Percentiles rank a stretch among this genome's conserved stretches.
These are phyloP conservation scores for Equus przewalskii DNA, from an alignment of 2,113 vertebrate species.

Conservation along the genomic window DNA sequence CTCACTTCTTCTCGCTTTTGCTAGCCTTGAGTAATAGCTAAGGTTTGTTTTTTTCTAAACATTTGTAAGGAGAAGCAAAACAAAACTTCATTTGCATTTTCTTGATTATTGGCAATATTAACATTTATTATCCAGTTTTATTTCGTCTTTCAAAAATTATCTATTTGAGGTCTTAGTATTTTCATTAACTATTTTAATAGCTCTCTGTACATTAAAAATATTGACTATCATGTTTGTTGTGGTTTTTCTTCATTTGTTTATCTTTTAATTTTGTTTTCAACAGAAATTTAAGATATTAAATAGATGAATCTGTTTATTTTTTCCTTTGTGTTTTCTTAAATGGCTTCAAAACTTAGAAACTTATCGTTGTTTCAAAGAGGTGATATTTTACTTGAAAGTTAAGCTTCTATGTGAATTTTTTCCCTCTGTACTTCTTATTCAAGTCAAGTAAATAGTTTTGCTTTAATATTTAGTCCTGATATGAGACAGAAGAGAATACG, in stretches of 20 bases:
- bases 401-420: constrained; percentile 8
- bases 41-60: background rate
- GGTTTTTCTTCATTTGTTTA: background rate
- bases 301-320: constrained; percentile 17
- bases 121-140: constrained; percentile 43
- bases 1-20: background rate
- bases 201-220: constrained; percentile 32
- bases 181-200: constrained; percentile 30
- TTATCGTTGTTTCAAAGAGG: constrained; percentile 42
- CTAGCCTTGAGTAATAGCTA: background rate
- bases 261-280: constrained; percentile 58
- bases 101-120: constrained; percentile 2
- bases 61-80: constrained; percentile 11
- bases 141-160: constrained; percentile 43
- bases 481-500: constrained; percentile 1
- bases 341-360: constrained; percentile 38
- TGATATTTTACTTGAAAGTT: constrained; percentile 60
- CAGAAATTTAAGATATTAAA: constrained; percentile 15
- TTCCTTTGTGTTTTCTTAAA: constrained; percentile 40
- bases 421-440: background rate
- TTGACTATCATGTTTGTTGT: background rate
- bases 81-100: background rate
- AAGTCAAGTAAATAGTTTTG: constrained; percentile 48
- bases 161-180: constrained; percentile 43
- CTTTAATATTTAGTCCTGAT: constrained; percentile 28